Evolutionary conservation across 2,113 vertebrate species (phyloP).

Genomic region (Dipodomys ordii): DNA sequence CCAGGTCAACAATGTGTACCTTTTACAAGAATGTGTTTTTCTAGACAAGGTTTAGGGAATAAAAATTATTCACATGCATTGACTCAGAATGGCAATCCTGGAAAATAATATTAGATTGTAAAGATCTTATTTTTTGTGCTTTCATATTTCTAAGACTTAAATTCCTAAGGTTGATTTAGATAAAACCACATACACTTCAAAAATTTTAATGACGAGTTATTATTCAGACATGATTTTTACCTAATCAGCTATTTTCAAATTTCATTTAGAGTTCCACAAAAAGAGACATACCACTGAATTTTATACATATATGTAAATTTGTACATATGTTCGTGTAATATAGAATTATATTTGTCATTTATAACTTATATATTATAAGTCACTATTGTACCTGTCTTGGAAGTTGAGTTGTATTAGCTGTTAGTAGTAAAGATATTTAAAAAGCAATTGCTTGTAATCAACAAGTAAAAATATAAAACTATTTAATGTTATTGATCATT

Average conservation of each 20-base stretch:
- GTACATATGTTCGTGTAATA: neutral
- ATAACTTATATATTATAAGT: neutral
- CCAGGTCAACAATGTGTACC: slow-evolving; percentile 9
- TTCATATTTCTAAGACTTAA: neutral
- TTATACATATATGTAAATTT: no score
- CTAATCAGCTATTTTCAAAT: neutral
- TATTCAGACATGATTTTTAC: neutral
- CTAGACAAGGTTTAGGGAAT: neutral
- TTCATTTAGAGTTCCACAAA: neutral
- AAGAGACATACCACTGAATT: neutral
- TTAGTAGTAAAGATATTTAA: neutral
- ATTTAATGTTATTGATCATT: neutral
- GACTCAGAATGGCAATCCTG: neutral
- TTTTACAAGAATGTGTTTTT: neutral
- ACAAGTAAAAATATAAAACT: neutral
- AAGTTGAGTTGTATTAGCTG: neutral
- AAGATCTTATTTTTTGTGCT: neutral
- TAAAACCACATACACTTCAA: neutral
- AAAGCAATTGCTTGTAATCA: neutral
- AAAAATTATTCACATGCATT: neutral
- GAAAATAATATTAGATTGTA: neutral
- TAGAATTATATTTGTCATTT: no score
- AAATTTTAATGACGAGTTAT: neutral
- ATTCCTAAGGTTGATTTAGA: neutral
- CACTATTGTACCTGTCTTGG: neutral